These are phyloP conservation scores for Halisarca cf. caerulea DNA, from an alignment of 37 sponge, comb jelly and placozoan species.

Conservation along the genomic window DNA sequence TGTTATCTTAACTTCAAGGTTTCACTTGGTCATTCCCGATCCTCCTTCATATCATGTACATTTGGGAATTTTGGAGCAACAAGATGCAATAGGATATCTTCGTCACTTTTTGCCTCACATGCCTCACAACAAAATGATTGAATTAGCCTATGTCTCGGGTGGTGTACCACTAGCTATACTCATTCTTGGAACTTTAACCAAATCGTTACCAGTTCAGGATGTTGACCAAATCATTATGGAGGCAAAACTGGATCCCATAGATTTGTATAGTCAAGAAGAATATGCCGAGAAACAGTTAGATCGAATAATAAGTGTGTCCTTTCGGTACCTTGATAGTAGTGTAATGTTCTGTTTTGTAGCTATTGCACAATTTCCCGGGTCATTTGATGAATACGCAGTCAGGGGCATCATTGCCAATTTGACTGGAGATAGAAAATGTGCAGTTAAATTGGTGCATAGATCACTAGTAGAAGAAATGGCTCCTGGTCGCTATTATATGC, in stretches of 20 bases:
- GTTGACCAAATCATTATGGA: not conserved
- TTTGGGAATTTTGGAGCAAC: not conserved
- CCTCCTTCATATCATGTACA: not conserved
- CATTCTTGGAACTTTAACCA: not conserved
- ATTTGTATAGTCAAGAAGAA: not conserved
- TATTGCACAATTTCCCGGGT: not conserved
- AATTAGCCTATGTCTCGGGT: not conserved
- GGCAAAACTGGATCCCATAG: not conserved
- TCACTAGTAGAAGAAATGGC: not conserved
- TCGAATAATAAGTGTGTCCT: not conserved
- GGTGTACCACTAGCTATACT: constrained; percentile 9
- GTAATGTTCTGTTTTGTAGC: not conserved
- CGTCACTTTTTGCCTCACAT: no score
- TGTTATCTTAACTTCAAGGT: not conserved
- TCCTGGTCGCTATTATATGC: not conserved
- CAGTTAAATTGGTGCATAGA: not conserved
- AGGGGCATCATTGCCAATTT: not conserved
- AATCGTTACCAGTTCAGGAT: not conserved
- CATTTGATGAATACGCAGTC: not conserved
- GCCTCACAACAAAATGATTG: not conserved
- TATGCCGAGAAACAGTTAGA: not conserved
- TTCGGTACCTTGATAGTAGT: not conserved
- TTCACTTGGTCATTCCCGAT: not conserved
- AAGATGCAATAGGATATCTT: not conserved
- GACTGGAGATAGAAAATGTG: not conserved